These are phyloP conservation scores for Drosophila nannoptera DNA, from an alignment of 1,140 invertebrate genomes.

Conservation along the genomic window DNA sequence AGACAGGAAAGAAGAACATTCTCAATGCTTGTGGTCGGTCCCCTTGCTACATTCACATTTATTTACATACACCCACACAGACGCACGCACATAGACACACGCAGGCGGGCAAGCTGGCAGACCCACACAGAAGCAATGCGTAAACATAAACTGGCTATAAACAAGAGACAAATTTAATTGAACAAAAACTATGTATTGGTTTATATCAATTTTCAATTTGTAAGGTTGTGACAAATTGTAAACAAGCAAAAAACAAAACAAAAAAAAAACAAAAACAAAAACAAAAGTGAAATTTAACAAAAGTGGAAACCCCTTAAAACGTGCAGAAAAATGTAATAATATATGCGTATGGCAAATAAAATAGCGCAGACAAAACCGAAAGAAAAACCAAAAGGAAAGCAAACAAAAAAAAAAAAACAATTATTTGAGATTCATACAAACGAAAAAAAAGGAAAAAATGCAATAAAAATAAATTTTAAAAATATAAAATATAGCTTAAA, in stretches of 20 bases:
- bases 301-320: constrained; percentile 53
- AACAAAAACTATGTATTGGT: constrained; percentile 65
- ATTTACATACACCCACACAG: constrained; percentile 14
- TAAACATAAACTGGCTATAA: constrained; percentile 41
- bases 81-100: neutral
- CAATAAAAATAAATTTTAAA: constrained; percentile 76
- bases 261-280: constrained; percentile 51
- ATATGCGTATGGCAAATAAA: constrained; percentile 67
- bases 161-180: constrained; percentile 55
- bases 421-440: constrained; percentile 19
- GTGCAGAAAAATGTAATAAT: constrained; percentile 67
- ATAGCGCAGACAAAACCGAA: constrained; percentile 56
- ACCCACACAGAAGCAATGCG: neutral
- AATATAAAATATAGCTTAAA: constrained; percentile 62
- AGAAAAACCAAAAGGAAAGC: constrained; percentile 51
- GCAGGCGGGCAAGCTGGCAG: too few relatives aligned
- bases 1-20: constrained; percentile 13
- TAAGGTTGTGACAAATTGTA: constrained; percentile 79
- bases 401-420: constrained; percentile 47
- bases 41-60: constrained; percentile 15
- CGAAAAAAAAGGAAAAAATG: constrained; percentile 55
- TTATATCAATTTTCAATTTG: constrained; percentile 79
- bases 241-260: constrained; percentile 65
- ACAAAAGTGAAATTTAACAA: constrained; percentile 32
- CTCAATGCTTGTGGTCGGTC: constrained; percentile 29